Evolutionary conservation across 2,797 vertebrate genomes (phyloP).

Genomic region (Varecia variegata): DNA sequence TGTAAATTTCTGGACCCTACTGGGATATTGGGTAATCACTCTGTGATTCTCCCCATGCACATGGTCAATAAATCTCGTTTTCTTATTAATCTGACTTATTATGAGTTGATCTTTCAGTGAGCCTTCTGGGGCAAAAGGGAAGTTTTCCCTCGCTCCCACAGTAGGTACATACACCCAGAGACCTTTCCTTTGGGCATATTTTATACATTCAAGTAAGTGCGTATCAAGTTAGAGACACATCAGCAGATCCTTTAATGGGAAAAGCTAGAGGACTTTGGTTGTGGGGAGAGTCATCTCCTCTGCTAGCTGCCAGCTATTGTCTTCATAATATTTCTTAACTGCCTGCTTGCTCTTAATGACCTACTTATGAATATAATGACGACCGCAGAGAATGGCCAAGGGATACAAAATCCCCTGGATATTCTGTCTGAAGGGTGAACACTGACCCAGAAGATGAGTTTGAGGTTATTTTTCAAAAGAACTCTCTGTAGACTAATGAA

Average conservation of each 20-base stretch:
- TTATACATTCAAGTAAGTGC: not conserved
- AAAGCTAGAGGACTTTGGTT: not conserved
- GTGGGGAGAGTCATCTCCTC: not conserved
- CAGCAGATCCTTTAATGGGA: not conserved
- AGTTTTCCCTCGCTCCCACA: not conserved
- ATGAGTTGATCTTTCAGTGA: not conserved
- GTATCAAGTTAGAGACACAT: not conserved
- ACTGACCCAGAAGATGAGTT: conserved; percentile 4
- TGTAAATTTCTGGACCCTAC: not conserved
- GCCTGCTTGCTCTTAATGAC: conserved; percentile 9
- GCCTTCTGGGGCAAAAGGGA: not conserved
- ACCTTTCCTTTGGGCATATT: not conserved
- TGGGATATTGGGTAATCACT: not conserved
- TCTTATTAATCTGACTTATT: not conserved
- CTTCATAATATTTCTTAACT: conserved; percentile 44
- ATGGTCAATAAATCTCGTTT: not conserved
- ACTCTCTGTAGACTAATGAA: not conserved
- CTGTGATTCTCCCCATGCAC: not conserved
- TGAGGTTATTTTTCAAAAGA: conserved; percentile 19
- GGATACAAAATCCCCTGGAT: not conserved
- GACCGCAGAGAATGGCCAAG: not conserved
- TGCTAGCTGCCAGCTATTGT: conserved; percentile 16
- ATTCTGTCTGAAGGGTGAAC: not conserved
- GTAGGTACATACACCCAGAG: not conserved
- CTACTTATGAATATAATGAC: not conserved